Base-by-base conservation (phyloP, 1,140 invertebrate species). In the Ostrea denselamellosa region DNA sequence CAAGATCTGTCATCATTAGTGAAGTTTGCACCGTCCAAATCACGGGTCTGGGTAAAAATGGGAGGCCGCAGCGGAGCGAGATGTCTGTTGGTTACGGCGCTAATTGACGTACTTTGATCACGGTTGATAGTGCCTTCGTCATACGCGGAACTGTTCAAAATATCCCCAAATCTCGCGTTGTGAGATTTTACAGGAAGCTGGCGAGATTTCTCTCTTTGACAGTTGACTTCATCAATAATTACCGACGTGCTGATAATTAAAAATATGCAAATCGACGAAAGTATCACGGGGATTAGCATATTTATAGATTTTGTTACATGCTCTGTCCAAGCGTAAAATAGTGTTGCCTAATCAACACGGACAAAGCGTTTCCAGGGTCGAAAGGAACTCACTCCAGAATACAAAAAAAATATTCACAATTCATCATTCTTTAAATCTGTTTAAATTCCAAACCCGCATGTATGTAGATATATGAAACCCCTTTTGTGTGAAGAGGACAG, bases 141-240 rank as follows among this genome's bases (percentile, higher is more conserved):
- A 14, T 7, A 17, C 12, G 58, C n/a, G n/a, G 58, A n/a, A 0
- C 58, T 62, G 17, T 62, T 62, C n/a, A 62, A 62, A 19, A n/a
- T 62, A 17, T 62, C 17, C 14, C 17, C 14, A 62, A 62, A 62
- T 62, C 58, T 62, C 10, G 58, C 17, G 5, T 44, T 44, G 34
- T 44, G 34, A 62, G 58, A 62, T 0, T 62, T 62, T 62, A 19
- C 58, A 19, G 14, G n/a, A 62, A 62, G 58, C 58, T n/a, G 14
- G 17, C 12, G 34, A 44, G 34, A 44, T 44, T 44, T n/a, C n/a
- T 62, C 58, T 62, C n/a, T n/a, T 62, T 62, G 4, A 62, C 58
- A 62, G 58, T 62, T n/a, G 58, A n/a, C n/a, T 62, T 14, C 58
- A 62, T n/a, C 58, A 62, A 62, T 62, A 19, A 62, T 62, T 62